Conservation (phyloP, 2,113 vertebrate genomes). For the Urocitellus parryii region DNA sequence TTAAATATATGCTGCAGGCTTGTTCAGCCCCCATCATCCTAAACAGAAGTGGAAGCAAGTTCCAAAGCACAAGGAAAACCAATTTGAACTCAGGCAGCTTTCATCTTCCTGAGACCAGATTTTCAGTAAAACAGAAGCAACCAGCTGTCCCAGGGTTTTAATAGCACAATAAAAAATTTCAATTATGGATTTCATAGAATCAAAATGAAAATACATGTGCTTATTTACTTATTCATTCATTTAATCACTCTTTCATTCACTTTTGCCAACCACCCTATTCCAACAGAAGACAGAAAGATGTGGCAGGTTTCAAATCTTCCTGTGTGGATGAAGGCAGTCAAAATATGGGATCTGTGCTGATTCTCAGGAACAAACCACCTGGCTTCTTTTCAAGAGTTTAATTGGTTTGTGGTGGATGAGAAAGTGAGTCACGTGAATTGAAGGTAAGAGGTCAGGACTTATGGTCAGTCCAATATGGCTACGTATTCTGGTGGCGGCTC, state of each 20-base stretch:
- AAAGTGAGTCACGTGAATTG: not conserved
- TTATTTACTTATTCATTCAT: not conserved
- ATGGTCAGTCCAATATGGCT: fast-evolving
- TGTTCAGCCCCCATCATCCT: not conserved
- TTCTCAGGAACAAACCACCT: not conserved
- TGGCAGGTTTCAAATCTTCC: not conserved
- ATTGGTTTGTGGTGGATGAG: not conserved
- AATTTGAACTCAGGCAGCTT: not conserved
- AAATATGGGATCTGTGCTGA: not conserved
- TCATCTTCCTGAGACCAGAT: not conserved
- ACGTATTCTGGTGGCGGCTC: not conserved
- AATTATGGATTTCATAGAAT: slow-evolving; percentile 5
- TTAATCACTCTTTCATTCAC: not conserved
- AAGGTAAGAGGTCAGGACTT: not conserved
- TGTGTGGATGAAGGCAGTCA: not conserved
- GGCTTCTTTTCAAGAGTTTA: not conserved
- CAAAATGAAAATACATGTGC: not conserved
- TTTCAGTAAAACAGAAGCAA: slow-evolving; percentile 39
- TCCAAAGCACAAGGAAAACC: slow-evolving; percentile 4
- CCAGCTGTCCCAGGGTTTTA: not conserved
- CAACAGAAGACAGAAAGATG: not conserved
- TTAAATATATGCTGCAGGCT: slow-evolving; percentile 44
- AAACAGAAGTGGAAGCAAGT: slow-evolving; percentile 2
- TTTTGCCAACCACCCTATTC: not conserved
- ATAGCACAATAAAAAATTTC: not conserved